Conservation (phyloP, 2,888 invertebrate species). For the Coelopa pilipes region DNA sequence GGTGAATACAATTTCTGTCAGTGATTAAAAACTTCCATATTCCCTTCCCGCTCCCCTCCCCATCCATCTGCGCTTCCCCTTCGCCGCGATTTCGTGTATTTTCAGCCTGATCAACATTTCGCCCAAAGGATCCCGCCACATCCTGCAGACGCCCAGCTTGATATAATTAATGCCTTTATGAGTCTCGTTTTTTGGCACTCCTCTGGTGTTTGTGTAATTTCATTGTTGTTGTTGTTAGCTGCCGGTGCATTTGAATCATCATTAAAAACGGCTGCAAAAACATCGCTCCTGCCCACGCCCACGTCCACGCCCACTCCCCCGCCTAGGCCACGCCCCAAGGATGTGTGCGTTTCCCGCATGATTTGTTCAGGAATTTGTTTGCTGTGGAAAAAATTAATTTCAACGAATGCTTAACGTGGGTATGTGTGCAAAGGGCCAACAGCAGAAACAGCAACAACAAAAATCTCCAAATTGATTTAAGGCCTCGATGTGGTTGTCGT, state of each 20-base stretch:
- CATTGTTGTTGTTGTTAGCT: constrained; percentile 1
- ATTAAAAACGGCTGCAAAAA: constrained; percentile 28
- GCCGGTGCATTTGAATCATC: constrained; percentile 19
- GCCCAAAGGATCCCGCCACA: not conserved
- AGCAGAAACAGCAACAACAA: constrained; percentile 25
- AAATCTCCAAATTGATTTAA: constrained; percentile 59
- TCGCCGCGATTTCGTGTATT: not conserved
- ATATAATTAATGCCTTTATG: constrained; percentile 55
- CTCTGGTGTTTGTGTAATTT: not conserved
- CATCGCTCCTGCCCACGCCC: constrained; percentile 42
- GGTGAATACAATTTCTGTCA: constrained; percentile 47
- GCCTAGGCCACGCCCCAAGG: constrained; percentile 38
- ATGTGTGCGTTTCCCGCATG: constrained; percentile 37
- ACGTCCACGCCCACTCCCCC: constrained; percentile 39
- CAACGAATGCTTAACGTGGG: constrained; percentile 56
- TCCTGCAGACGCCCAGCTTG: constrained; percentile 42
- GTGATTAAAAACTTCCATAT: constrained; percentile 50
- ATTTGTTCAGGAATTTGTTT: constrained; percentile 56
- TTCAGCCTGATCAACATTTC: constrained; percentile 25
- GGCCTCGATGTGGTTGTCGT: constrained; percentile 54
- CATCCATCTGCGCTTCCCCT: too few species aligned
- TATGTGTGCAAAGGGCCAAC: not conserved
- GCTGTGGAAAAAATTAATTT: constrained; percentile 58
- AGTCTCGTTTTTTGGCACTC: constrained; percentile 36
- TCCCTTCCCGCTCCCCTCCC: too few species aligned